These are phyloP conservation scores for Chionoecetes opilio DNA, from an alignment of 1,140 invertebrate species.

Conservation along the genomic window DNA sequence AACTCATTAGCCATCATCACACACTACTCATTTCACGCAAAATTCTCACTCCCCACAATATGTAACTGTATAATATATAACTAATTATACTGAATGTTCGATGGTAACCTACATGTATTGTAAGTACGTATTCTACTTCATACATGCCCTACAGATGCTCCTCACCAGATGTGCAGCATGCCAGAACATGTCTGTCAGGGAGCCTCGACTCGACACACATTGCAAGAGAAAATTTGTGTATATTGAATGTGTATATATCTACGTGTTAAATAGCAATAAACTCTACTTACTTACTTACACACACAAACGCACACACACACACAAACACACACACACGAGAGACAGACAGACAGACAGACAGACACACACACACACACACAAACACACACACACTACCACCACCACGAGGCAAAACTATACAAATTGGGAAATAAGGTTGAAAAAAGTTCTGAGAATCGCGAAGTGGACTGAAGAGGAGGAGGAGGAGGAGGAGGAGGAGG, in stretches of 20 bases:
- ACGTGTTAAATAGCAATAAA: background rate
- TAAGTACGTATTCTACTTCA: too few relatives aligned
- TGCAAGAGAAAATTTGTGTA: background rate
- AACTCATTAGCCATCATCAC: too few relatives aligned
- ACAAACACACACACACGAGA: background rate
- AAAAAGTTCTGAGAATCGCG: background rate
- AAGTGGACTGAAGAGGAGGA: background rate
- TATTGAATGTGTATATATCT: background rate
- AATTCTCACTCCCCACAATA: too few relatives aligned
- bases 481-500: background rate
- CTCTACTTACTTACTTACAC: too few relatives aligned
- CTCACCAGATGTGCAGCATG: background rate
- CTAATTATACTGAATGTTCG: too few relatives aligned
- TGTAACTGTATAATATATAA: too few relatives aligned
- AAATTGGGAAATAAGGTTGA: background rate
- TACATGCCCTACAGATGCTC: background rate
- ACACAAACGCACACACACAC: too few relatives aligned
- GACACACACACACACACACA: background rate
- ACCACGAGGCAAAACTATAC: background rate
- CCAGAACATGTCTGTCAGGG: too few relatives aligned
- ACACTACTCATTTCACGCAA: too few relatives aligned
- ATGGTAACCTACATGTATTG: too few relatives aligned
- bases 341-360: background rate
- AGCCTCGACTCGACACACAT: background rate
- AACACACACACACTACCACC: constrained; percentile 36